Percentiles rank a stretch among this genome's conserved stretches.
Evolutionary conservation across 1,140 invertebrate genomes (phyloP).

Genomic region (Piezodorus guildinii): DNA sequence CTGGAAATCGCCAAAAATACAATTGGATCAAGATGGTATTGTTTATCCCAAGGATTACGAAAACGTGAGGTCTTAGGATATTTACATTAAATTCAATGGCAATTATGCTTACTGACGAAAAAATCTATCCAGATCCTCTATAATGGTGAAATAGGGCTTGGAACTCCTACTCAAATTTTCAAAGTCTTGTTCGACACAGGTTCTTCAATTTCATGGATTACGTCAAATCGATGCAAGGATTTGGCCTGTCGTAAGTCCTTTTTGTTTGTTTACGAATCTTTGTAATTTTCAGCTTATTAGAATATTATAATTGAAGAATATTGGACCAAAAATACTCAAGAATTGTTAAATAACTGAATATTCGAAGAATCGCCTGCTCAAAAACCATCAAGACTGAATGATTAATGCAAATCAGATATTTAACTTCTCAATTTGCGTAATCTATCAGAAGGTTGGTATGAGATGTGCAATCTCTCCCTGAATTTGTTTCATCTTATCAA

Average conservation of each 20-base stretch:
- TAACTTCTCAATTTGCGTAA: too few species aligned
- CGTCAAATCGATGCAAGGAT: conserved; percentile 80
- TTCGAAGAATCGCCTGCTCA: too few species aligned
- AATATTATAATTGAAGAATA: background rate
- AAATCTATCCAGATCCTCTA: conserved; percentile 76
- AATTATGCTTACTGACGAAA: background rate
- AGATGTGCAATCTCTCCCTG: conserved; percentile 81
- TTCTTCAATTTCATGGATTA: conserved; percentile 96
- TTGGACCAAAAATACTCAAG: too few species aligned
- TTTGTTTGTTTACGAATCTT: too few species aligned
- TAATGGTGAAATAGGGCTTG: conserved; percentile 86
- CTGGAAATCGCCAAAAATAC: too few species aligned
- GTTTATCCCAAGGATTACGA: too few species aligned
- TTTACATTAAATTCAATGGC: background rate
- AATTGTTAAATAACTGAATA: too few species aligned
- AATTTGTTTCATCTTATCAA: conserved; percentile 16
- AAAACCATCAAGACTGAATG: too few species aligned
- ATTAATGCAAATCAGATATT: too few species aligned
- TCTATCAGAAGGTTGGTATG: too few species aligned
- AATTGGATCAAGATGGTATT: too few species aligned
- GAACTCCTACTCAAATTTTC: conserved; percentile 84
- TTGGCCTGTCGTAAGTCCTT: conserved; percentile 46
- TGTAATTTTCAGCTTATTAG: background rate
- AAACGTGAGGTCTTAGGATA: too few species aligned
- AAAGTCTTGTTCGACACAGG: conserved; percentile 96